Conservation (phyloP, 2,888 invertebrate genomes). For the Phasia obesa region DNA sequence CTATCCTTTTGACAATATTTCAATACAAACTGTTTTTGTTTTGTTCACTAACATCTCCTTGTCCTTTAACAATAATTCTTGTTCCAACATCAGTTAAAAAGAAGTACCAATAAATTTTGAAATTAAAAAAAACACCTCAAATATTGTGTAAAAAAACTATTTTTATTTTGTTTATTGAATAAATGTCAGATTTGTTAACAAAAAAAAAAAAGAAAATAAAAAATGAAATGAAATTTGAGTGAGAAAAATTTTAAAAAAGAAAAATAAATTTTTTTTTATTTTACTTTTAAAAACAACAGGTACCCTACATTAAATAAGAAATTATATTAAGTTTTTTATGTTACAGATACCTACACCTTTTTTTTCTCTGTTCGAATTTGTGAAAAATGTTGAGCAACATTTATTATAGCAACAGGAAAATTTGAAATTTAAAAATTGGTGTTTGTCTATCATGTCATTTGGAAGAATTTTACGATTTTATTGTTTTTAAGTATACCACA, state of each 20-base stretch:
- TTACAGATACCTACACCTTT: too few relatives aligned
- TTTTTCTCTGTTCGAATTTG: too few relatives aligned
- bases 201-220: too few relatives aligned
- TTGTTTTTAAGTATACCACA: too few relatives aligned
- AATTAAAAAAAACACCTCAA: conserved; percentile 17
- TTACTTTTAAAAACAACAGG: background rate
- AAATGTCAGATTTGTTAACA: conserved; percentile 13
- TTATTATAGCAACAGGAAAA: too few relatives aligned
- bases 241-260: conserved; percentile 3
- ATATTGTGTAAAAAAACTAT: background rate
- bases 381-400: too few relatives aligned
- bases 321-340: background rate
- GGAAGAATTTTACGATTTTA: too few relatives aligned
- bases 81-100: conserved; percentile 51
- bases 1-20: background rate
- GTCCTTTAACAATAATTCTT: conserved; percentile 44
- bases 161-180: conserved; percentile 15
- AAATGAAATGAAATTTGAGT: too few relatives aligned
- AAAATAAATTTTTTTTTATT: background rate
- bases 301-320: conserved; percentile 1
- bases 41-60: conserved; percentile 34
- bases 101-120: conserved; percentile 37
- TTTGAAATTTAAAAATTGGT: too few relatives aligned
- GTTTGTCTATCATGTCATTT: too few relatives aligned
- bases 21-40: conserved; percentile 62